Evolutionary conservation across 2,113 vertebrate genomes (phyloP), one percentile per base, ranked within the genome.

Genomic region (Xyrauchen texanus): DNA sequence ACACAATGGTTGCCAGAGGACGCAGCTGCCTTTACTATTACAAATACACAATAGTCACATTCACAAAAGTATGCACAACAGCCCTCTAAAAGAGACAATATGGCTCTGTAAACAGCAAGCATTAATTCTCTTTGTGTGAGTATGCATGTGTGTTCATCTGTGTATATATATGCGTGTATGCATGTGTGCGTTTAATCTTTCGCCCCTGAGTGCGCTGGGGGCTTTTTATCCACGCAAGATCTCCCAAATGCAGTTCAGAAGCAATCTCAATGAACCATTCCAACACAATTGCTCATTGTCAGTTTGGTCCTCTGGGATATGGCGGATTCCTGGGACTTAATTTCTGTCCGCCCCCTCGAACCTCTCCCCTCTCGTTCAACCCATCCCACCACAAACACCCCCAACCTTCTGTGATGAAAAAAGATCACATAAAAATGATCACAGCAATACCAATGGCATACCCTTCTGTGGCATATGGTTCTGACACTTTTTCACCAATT

Each of bases 191-290:
- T 88, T 89, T 91, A 90, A 91, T 91, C 88, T 88, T 83, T 68
- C 68, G 55, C 87, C 88, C 87, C 88, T 79, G 70, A 88, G 88
- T 90, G 84, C 81, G 79, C 83, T 86, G 84, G 87, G 85, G 89
- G 88, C 86, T 85, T 82, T 85, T 92, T 91, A 90, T 90, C 90
- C 86, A 87, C 2, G 83, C 89, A 86, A 84, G 82, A 93, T 89
- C 88, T 91, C 88, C 86, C 86, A 92, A 91, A 93, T 88, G 88
- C 89, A 85, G 86, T 89, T 87, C 84, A 90, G 91, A 93, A 90
- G 87, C 85, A 90, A 90, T 87, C 88, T 86, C 87, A 86, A 82
- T 68, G 80, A 86, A 70, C 81, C 76, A 90, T 89, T 91, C 89
- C 88, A 89, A 85, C 88, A 92, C 89, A 90, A 90, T 86, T 73